Evolutionary conservation across 2,113 vertebrate genomes (phyloP).

Genomic region (Megalops atlanticus): DNA sequence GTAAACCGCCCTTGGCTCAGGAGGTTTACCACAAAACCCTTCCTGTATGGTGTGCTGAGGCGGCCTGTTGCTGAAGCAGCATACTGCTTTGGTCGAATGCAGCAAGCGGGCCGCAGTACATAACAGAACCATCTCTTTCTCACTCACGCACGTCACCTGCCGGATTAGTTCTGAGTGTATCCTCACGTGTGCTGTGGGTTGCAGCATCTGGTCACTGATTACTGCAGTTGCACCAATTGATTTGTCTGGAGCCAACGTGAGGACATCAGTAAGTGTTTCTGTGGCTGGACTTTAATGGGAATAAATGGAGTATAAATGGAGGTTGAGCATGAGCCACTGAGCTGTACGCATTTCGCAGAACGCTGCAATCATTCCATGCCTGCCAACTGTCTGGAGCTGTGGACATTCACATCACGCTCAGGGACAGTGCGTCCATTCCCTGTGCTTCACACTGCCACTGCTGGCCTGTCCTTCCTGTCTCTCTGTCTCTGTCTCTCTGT

Average conservation of each 20-base stretch:
- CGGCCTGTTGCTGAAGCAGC: neutral
- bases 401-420: too few relatives aligned
- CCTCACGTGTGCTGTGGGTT: too few relatives aligned
- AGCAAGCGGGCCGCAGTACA: neutral
- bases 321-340: neutral
- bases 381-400: neutral
- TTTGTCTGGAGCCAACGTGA: too few relatives aligned
- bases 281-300: too few relatives aligned
- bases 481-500: neutral
- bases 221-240: too few relatives aligned
- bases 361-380: neutral
- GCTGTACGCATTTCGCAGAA: neutral
- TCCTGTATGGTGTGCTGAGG: too few relatives aligned
- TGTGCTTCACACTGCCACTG: neutral
- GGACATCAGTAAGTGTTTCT: too few relatives aligned
- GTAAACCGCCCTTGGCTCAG: constrained; percentile 11
- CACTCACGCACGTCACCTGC: too few relatives aligned
- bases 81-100: neutral
- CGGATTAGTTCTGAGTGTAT: too few relatives aligned
- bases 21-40: constrained; percentile 45
- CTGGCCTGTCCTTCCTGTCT: constrained; percentile 13
- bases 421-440: neutral
- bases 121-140: neutral
- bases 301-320: neutral
- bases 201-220: too few relatives aligned